Evolutionary conservation across 2,113 vertebrate genomes (phyloP).

Genomic region (Labeo catla): DNA sequence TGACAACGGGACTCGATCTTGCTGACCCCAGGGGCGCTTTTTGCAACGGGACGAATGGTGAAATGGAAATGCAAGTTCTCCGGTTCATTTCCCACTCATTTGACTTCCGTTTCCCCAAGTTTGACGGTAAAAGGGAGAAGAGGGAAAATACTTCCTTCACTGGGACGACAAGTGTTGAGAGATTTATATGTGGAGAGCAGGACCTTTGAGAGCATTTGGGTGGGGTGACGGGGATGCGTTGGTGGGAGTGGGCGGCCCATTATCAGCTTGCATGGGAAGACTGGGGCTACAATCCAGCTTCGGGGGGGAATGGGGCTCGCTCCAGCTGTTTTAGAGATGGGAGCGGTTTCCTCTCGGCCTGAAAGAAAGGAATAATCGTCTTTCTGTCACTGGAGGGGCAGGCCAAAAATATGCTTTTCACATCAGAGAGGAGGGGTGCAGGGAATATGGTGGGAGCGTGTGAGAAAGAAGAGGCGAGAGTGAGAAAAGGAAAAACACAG

Average conservation of each 20-base stretch:
- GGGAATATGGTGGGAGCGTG: slow-evolving; percentile 26
- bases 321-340: slow-evolving; percentile 52
- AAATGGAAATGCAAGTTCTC: neutral
- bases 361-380: slow-evolving; percentile 48
- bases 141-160: slow-evolving; percentile 28
- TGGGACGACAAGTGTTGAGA: slow-evolving; percentile 23
- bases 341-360: slow-evolving; percentile 40
- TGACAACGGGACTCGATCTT: slow-evolving; percentile 3
- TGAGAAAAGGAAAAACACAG: slow-evolving; percentile 14
- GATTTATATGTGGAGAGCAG: slow-evolving; percentile 44
- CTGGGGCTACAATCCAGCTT: slow-evolving; percentile 17
- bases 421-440: slow-evolving; percentile 46
- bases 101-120: slow-evolving; percentile 3
- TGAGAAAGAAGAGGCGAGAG: slow-evolving; percentile 6
- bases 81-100: slow-evolving; percentile 50
- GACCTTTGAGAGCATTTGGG: slow-evolving; percentile 24
- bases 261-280: slow-evolving; percentile 38
- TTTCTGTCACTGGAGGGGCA: slow-evolving; percentile 49
- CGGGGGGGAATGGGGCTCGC: neutral
- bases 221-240: slow-evolving; percentile 33
- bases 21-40: slow-evolving; percentile 28
- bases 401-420: slow-evolving; percentile 57
- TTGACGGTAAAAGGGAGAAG: slow-evolving; percentile 9
- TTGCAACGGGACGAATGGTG: slow-evolving; percentile 47
- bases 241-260: slow-evolving; percentile 28